Percentiles rank a stretch among this genome's conserved stretches.
Conservation (phyloP, 2,888 invertebrate species). For the Phorcus lineatus region DNA sequence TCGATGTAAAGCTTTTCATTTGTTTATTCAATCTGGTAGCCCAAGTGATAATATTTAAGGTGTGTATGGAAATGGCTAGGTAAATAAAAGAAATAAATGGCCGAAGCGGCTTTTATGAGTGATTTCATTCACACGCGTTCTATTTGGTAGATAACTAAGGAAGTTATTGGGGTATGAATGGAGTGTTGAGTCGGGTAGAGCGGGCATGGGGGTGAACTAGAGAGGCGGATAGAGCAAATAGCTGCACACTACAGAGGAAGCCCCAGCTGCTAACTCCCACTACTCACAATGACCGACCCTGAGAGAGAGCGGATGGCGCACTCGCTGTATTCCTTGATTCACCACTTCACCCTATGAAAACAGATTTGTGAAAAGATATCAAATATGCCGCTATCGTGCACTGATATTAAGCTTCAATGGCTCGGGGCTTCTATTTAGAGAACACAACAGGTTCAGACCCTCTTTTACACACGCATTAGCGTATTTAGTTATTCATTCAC, state of each 20-base stretch:
- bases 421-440: too few relatives aligned
- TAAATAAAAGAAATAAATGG: slow-evolving; percentile 14
- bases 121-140: not conserved
- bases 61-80: slow-evolving; percentile 5
- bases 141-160: slow-evolving; percentile 8
- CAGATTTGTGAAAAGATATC: not conserved
- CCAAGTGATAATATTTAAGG: slow-evolving; percentile 7
- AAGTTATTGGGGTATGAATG: not conserved
- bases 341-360: not conserved
- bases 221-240: slow-evolving; percentile 16
- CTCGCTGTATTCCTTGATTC: not conserved
- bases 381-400: not conserved
- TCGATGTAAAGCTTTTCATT: not conserved
- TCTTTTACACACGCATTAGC: too few relatives aligned
- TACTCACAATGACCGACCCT: not conserved
- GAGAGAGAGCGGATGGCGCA: not conserved
- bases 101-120: slow-evolving; percentile 6
- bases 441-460: too few relatives aligned
- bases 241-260: not conserved
- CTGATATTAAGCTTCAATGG: too few relatives aligned
- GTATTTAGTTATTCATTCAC: too few relatives aligned
- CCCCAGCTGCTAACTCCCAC: slow-evolving; percentile 5
- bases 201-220: not conserved
- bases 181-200: not conserved
- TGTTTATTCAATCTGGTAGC: not conserved